phyloP scores from a whole-genome alignment of 2,797 vertebrate species.

The Emys orbicularis region DNA sequence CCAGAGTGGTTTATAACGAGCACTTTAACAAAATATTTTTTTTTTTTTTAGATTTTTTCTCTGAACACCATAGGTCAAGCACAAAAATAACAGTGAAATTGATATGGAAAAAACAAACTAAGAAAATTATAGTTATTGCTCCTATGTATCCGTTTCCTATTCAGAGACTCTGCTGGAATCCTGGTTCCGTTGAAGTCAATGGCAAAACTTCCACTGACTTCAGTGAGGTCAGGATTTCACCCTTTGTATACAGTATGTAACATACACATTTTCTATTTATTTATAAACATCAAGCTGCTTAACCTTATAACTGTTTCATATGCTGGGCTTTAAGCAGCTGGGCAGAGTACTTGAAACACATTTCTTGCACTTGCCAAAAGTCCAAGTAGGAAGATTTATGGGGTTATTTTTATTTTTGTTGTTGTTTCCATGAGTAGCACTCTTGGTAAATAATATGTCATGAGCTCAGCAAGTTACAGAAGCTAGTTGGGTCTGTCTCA shows the following conservation, averaged over 20 bases:
- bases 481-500: neutral
- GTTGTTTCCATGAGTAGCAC: neutral
- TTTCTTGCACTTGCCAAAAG: neutral
- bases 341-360: accelerated
- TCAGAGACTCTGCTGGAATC: neutral
- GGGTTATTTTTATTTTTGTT: conserved; percentile 17
- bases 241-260: neutral
- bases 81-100: neutral
- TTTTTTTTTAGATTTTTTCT: neutral
- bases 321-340: neutral
- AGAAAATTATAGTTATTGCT: neutral
- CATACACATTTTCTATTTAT: neutral
- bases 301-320: neutral
- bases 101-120: neutral
- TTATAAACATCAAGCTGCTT: neutral
- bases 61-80: neutral
- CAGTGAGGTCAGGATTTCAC: neutral
- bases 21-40: neutral
- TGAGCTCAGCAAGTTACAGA: neutral
- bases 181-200: accelerated
- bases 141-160: neutral
- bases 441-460: conserved; percentile 9
- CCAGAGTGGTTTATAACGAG: neutral
- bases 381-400: neutral
- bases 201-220: neutral